Percentiles rank a stretch among this genome's conserved stretches.
Evolutionary conservation across 2,888 invertebrate genomes (phyloP).

Genomic region (Conchocele bisecta): DNA sequence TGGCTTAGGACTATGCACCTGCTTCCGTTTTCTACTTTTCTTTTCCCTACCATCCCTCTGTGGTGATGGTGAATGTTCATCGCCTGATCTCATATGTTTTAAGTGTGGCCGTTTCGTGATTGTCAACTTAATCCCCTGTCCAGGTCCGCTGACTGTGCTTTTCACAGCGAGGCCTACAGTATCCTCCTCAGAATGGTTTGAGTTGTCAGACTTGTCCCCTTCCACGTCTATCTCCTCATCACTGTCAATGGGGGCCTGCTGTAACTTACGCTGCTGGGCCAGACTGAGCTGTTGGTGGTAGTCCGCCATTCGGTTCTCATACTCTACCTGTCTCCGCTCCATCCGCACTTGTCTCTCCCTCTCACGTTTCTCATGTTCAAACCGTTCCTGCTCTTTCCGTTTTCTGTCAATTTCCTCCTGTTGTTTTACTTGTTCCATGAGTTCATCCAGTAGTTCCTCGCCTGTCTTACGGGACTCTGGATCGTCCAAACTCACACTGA

Average conservation of each 20-base stretch:
- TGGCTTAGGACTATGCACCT: conserved; percentile 17
- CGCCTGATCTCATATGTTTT: conserved; percentile 38
- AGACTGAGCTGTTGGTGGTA: conserved; percentile 43
- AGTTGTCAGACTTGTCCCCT: conserved; percentile 48
- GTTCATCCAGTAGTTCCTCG: conserved; percentile 77
- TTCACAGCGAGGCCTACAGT: conserved; percentile 36
- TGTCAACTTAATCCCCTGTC: conserved; percentile 81
- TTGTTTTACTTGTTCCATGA: conserved; percentile 74
- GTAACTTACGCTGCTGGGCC: conserved; percentile 35
- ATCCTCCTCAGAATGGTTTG: conserved; percentile 51
- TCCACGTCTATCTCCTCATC: conserved; percentile 59
- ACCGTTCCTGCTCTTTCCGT: conserved; percentile 52
- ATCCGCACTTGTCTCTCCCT: conserved; percentile 34
- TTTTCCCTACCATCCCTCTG: conserved; percentile 32
- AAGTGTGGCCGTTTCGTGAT: conserved; percentile 70
- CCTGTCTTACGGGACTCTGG: conserved; percentile 73
- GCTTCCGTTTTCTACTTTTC: conserved; percentile 56
- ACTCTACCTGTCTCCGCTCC: conserved; percentile 32
- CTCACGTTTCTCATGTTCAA: conserved; percentile 43
- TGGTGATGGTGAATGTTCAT: conserved; percentile 34
- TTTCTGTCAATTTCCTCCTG: conserved; percentile 69
- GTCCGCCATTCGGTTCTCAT: conserved; percentile 60
- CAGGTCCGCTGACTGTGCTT: conserved; percentile 66
- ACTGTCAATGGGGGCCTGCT: conserved; percentile 34
- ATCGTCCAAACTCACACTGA: conserved; percentile 69